Evolutionary conservation across 2,797 vertebrate species (phyloP).

Genomic region (Cyclura pinguis): DNA sequence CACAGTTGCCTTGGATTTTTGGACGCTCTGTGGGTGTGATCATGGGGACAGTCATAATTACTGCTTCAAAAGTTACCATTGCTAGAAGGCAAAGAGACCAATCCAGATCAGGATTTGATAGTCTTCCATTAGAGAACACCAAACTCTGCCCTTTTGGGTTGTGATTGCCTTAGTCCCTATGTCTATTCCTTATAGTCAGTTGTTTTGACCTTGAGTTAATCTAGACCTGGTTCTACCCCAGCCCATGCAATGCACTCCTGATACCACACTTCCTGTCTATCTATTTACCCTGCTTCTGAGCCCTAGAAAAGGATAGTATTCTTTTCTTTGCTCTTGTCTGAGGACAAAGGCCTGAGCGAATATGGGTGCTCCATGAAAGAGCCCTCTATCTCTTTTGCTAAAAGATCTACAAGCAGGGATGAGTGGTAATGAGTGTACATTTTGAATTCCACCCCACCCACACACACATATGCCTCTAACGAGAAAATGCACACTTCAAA

Average conservation of each 20-base stretch:
- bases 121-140: not conserved
- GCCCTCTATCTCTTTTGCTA: not conserved
- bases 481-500: not conserved
- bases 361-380: no score
- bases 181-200: not conserved
- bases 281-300: not conserved
- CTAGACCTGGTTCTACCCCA: not conserved
- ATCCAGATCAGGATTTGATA: not conserved
- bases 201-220: not conserved
- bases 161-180: not conserved
- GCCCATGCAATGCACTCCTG: not conserved
- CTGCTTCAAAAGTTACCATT: not conserved
- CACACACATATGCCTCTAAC: not conserved
- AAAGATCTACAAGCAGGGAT: not conserved
- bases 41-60: not conserved
- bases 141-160: not conserved
- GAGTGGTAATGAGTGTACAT: not conserved
- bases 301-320: not conserved
- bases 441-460: not conserved
- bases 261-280: not conserved
- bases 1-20: not conserved
- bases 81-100: not conserved
- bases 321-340: not conserved
- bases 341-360: not conserved
- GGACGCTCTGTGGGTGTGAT: not conserved